phyloP scores from a whole-genome alignment of 53 echinoderm and acorn worm species.

The Crossaster papposus region DNA sequence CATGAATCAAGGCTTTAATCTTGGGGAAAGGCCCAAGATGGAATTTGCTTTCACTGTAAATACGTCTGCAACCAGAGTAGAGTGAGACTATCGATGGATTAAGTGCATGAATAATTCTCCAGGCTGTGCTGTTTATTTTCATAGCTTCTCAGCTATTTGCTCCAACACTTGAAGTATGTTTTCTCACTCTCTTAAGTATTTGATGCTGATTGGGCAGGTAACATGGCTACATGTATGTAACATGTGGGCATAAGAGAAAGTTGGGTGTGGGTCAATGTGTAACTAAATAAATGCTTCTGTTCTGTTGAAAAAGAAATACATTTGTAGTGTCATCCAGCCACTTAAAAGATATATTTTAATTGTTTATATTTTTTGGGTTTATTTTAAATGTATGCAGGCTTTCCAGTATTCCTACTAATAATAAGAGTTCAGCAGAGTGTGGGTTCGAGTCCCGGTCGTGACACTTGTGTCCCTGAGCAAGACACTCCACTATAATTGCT shows the following conservation, averaged over 20 bases:
- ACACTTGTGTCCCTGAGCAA: too few species aligned
- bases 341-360: too few species aligned
- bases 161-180: not conserved
- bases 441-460: too few species aligned
- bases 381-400: too few species aligned
- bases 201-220: not conserved
- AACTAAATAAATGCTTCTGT: not conserved
- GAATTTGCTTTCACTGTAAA: constrained; percentile 48
- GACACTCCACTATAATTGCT: too few species aligned
- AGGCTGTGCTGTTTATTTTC: constrained; percentile 11
- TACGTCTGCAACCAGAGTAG: not conserved
- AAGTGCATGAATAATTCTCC: constrained; percentile 12
- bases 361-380: too few species aligned
- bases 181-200: not conserved
- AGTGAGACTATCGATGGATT: constrained; percentile 20
- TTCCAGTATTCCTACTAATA: too few species aligned
- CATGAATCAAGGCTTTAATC: constrained; percentile 30
- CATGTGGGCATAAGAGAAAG: not conserved
- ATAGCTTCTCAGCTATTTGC: not conserved
- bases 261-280: not conserved
- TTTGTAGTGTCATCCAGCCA: too few species aligned
- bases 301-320: too few species aligned
- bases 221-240: not conserved
- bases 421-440: too few species aligned
- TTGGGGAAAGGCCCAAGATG: constrained; percentile 2